A percentile compares a stretch with the other conserved stretches of the same genome.
phyloP scores from a whole-genome alignment of 2,113 vertebrate genomes.

The Pelodiscus sinensis region DNA sequence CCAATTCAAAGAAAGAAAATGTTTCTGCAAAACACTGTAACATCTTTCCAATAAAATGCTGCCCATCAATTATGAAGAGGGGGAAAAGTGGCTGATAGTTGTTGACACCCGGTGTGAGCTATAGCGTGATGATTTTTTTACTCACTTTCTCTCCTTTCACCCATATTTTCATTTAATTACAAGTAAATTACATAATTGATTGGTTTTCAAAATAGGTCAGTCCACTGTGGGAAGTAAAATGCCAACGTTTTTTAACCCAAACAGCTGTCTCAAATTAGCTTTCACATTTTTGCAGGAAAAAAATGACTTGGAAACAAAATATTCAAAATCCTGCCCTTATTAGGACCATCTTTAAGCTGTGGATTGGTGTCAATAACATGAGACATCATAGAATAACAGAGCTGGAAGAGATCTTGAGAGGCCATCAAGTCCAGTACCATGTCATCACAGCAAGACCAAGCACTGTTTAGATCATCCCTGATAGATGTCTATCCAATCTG shows the following conservation, averaged over 20 bases:
- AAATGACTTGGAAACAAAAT: neutral
- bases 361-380: neutral
- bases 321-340: neutral
- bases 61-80: neutral
- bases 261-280: neutral
- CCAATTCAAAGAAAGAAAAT: neutral
- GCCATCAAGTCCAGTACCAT: too few species aligned
- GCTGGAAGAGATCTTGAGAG: too few species aligned
- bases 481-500: too few species aligned
- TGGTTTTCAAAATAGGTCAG: neutral
- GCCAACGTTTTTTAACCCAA: neutral
- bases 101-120: neutral
- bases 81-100: neutral
- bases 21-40: neutral
- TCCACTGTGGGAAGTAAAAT: neutral
- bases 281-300: neutral
- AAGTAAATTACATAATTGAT: constrained; percentile 3
- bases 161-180: neutral
- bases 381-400: neutral
- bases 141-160: neutral
- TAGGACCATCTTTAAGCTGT: neutral
- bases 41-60: neutral
- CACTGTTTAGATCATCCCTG: too few species aligned
- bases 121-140: neutral
- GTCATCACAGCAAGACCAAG: too few species aligned